Conservation (phyloP, 2,797 vertebrate species). For the Podarcis siculus region DNA sequence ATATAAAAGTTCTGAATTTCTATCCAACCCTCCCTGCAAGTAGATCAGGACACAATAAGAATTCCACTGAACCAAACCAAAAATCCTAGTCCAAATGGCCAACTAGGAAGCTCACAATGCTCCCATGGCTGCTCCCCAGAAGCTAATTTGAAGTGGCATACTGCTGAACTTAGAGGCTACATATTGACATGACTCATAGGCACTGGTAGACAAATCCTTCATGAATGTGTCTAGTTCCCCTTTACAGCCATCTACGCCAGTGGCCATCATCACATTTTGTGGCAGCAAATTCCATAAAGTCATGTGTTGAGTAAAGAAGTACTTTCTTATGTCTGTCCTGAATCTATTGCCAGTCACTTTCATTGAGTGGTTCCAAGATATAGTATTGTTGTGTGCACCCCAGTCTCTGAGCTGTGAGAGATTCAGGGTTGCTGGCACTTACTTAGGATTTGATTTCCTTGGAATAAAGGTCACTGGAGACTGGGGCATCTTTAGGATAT, state of each 20-base stretch:
- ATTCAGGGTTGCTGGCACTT: too few relatives aligned
- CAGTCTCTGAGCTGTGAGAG: too few relatives aligned
- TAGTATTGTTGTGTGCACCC: too few relatives aligned
- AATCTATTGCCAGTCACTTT: not conserved
- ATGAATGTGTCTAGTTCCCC: not conserved
- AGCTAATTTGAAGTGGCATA: not conserved
- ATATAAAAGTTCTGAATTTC: not conserved
- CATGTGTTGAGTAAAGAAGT: not conserved
- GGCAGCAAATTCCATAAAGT: constrained; percentile 4
- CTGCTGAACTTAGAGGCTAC: not conserved
- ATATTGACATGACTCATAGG: not conserved
- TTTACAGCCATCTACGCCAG: not conserved
- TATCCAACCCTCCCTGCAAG: not conserved
- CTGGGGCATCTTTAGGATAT: too few relatives aligned
- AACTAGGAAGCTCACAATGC: not conserved
- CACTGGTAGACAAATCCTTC: not conserved
- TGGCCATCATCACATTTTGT: not conserved
- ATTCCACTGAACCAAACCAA: not conserved
- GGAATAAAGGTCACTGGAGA: too few relatives aligned
- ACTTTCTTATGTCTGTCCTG: not conserved
- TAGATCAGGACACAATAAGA: not conserved
- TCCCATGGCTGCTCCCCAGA: not conserved
- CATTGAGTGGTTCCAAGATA: not conserved
- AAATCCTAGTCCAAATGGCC: not conserved
- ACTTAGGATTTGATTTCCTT: too few relatives aligned